Conservation (phyloP, 2,113 vertebrate species). For the Tachysurus vachellii region DNA sequence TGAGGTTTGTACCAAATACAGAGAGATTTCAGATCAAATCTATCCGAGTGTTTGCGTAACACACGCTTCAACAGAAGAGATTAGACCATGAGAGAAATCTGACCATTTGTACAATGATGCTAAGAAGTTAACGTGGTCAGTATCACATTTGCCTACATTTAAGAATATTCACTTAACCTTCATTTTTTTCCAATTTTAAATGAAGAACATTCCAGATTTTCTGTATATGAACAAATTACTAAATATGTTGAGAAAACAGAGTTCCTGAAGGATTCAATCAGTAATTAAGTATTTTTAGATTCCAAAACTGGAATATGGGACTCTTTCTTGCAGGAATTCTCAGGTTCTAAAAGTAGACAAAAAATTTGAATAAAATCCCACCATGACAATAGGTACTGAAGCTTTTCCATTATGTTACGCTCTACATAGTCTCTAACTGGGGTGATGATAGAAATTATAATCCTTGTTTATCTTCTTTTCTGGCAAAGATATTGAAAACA, state of each 20-base stretch:
- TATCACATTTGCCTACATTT: background rate
- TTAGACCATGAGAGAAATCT: background rate
- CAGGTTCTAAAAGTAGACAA: background rate
- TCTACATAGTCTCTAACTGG: constrained; percentile 4
- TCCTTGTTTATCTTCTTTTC: constrained; percentile 13
- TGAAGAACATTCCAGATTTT: background rate
- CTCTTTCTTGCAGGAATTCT: background rate
- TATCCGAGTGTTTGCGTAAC: background rate
- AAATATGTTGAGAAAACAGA: background rate
- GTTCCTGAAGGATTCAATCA: background rate
- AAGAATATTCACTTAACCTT: background rate
- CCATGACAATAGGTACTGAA: background rate
- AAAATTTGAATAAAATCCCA: background rate
- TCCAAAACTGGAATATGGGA: background rate
- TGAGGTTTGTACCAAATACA: background rate
- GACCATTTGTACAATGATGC: background rate
- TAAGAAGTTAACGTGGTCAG: background rate
- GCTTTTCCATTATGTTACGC: background rate
- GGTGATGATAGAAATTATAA: constrained; percentile 23
- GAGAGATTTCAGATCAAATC: background rate
- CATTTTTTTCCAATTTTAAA: background rate
- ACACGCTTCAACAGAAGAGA: background rate
- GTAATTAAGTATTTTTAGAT: background rate
- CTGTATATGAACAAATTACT: background rate
- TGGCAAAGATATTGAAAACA: constrained; percentile 49